Percentiles rank a stretch among this genome's conserved stretches.
phyloP scores from a whole-genome alignment of 2,113 vertebrate genomes.

The Chaetodon auriga region DNA sequence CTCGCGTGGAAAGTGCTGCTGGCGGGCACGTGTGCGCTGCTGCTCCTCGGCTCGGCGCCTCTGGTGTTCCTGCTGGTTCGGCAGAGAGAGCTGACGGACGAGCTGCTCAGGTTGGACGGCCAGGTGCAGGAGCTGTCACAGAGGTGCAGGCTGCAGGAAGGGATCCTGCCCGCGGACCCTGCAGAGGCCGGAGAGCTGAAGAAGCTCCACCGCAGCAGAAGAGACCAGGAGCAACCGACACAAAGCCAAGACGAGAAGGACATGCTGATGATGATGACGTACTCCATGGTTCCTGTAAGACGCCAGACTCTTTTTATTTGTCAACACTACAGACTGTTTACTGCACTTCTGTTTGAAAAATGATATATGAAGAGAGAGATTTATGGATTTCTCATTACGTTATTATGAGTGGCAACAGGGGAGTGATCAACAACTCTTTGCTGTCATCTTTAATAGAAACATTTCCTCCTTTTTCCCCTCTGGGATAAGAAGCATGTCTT shows the following conservation, averaged over 20 bases:
- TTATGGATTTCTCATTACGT: background rate
- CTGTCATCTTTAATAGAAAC: background rate
- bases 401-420: background rate
- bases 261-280: constrained; percentile 89
- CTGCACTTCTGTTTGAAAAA: background rate
- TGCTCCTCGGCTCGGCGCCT: constrained; percentile 82
- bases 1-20: constrained; percentile 70
- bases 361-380: background rate
- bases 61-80: constrained; percentile 84
- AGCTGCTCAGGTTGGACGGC: constrained; percentile 82
- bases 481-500: constrained; percentile 11
- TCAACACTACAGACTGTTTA: background rate
- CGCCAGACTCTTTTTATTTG: background rate
- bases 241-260: constrained; percentile 77
- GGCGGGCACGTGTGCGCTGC: constrained; percentile 77
- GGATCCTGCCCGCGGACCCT: background rate
- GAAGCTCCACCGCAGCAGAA: constrained; percentile 79
- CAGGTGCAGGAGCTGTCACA: constrained; percentile 68
- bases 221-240: constrained; percentile 76
- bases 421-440: background rate
- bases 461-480: constrained; percentile 18
- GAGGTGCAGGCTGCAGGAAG: constrained; percentile 47
- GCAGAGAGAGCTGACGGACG: constrained; percentile 82
- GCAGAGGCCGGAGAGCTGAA: constrained; percentile 32
- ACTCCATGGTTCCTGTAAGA: constrained; percentile 91